phyloP scores from a whole-genome alignment of 1,140 invertebrate genomes.

The Musca vetustissima region DNA sequence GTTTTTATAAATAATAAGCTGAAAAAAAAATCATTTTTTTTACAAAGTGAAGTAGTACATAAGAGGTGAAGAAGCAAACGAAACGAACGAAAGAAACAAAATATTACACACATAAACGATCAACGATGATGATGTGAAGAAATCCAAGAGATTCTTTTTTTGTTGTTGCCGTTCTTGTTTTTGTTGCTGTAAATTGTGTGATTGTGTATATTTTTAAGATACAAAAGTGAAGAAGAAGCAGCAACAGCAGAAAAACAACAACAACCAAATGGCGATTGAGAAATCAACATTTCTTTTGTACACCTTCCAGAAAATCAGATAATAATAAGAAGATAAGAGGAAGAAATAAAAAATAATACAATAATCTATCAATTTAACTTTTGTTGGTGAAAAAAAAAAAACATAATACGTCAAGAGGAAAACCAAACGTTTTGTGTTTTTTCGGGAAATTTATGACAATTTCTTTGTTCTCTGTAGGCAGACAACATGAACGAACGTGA shows the following conservation, averaged over 20 bases:
- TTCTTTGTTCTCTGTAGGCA: slow-evolving; percentile 17
- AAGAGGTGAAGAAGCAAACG: background rate
- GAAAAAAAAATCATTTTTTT: background rate
- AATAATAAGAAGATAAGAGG: slow-evolving; percentile 1
- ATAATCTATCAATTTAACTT: background rate
- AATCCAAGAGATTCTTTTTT: slow-evolving; percentile 3
- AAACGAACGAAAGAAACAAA: background rate
- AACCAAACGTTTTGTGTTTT: background rate
- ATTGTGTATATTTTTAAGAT: slow-evolving; percentile 10
- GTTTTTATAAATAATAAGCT: too few species aligned
- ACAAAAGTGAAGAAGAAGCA: too few species aligned
- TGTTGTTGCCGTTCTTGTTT: too few species aligned
- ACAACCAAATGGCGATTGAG: slow-evolving; percentile 9
- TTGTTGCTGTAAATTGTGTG: too few species aligned
- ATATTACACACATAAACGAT: background rate
- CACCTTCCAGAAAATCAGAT: background rate
- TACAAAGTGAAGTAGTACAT: slow-evolving; percentile 10
- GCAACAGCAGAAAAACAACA: too few species aligned
- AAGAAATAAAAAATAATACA: background rate
- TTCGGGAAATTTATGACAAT: background rate
- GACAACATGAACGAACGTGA: slow-evolving; percentile 4
- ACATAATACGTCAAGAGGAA: background rate
- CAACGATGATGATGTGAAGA: background rate
- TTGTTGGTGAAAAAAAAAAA: too few species aligned
- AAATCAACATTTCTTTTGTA: background rate